Conservation (phyloP, 2,888 invertebrate species). For the Nemotelus pantherinus region DNA sequence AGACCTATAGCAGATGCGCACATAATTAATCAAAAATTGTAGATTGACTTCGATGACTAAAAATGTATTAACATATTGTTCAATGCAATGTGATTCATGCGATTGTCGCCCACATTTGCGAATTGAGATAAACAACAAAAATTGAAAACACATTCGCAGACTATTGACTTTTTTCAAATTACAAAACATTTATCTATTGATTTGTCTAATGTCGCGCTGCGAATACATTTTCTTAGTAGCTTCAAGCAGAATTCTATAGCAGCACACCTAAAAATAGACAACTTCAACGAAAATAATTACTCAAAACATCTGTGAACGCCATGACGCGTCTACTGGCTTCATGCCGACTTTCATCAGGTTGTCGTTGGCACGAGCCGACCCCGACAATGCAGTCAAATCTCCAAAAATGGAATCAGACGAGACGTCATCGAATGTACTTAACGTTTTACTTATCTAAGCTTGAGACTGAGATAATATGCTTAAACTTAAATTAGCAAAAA, state of each 20-base stretch:
- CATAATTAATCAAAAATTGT: no score
- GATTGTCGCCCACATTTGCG: no score
- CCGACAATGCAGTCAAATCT: not conserved
- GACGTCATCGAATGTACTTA: not conserved
- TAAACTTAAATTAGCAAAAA: constrained; percentile 44
- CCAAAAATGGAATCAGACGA: not conserved
- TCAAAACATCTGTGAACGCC: constrained; percentile 14
- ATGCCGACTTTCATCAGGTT: constrained; percentile 12
- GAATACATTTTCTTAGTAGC: no score
- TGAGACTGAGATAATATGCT: not conserved
- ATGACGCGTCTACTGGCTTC: not conserved
- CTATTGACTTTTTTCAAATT: no score
- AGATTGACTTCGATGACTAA: no score
- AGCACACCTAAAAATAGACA: constrained; percentile 26
- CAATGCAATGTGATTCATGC: no score
- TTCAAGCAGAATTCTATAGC: constrained; percentile 1
- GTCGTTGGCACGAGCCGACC: not conserved
- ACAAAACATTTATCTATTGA: not conserved
- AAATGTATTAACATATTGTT: no score
- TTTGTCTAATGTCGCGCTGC: not conserved
- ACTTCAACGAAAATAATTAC: not conserved
- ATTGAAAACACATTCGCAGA: no score
- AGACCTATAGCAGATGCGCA: no score
- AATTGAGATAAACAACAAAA: no score
- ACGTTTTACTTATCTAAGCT: not conserved